Conservation (phyloP, 2,797 vertebrate species). For the Trachurus trachurus region DNA sequence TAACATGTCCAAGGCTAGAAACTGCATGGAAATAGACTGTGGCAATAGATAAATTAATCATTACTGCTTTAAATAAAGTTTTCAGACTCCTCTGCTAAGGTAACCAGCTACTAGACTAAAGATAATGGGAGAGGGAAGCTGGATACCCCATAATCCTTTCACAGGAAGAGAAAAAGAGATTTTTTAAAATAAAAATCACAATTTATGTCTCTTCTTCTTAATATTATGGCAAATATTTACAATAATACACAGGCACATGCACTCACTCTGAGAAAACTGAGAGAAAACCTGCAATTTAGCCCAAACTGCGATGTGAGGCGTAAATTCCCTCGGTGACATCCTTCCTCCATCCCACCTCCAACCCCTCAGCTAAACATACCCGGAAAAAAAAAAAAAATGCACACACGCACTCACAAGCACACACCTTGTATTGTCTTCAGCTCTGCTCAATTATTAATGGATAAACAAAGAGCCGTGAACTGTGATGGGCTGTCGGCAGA, state of each 20-base stretch:
- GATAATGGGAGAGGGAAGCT: neutral
- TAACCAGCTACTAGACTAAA: neutral
- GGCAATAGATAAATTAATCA: neutral
- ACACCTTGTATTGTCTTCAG: slow-evolving; percentile 79
- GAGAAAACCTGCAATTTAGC: slow-evolving; percentile 73
- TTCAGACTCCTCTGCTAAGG: neutral
- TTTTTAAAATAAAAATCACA: neutral
- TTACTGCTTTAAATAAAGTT: neutral
- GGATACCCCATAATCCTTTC: neutral
- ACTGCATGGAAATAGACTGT: too few species aligned
- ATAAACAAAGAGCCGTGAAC: slow-evolving; percentile 83
- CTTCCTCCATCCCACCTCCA: slow-evolving; percentile 49
- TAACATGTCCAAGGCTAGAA: neutral
- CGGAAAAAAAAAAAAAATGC: neutral
- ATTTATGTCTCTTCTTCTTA: neutral
- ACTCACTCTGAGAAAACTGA: neutral
- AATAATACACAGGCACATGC: neutral
- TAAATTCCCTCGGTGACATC: slow-evolving; percentile 72
- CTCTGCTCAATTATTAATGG: slow-evolving; percentile 87
- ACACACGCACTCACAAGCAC: slow-evolving; percentile 27
- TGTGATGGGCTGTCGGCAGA: slow-evolving; percentile 83
- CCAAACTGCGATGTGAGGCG: slow-evolving; percentile 67
- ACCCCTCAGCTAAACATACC: slow-evolving; percentile 29
- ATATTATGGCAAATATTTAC: slow-evolving; percentile 36
- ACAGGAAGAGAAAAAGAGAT: neutral